A percentile compares a stretch with the other conserved stretches of the same genome.
Conservation (phyloP, 2,797 vertebrate species). For the Eospalax fontanierii region DNA sequence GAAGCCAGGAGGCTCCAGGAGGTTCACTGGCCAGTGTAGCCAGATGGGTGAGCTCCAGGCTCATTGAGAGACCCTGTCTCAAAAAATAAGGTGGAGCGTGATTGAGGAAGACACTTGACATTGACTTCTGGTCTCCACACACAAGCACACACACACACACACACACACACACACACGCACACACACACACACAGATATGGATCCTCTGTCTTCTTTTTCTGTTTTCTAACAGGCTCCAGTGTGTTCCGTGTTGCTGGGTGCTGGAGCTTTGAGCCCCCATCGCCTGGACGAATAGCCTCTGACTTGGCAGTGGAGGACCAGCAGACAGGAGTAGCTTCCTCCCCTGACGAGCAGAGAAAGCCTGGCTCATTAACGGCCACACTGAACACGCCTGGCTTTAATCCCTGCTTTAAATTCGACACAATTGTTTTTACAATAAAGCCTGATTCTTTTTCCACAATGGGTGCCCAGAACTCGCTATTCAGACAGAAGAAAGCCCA, state of each 20-base stretch:
- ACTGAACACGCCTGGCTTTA: conserved; percentile 75
- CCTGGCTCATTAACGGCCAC: conserved; percentile 54
- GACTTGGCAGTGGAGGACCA: not conserved
- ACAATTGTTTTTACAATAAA: conserved; percentile 81
- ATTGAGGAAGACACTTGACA: not conserved
- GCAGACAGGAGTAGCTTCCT: conserved; percentile 56
- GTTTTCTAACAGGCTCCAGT: not conserved
- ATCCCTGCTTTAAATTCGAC: conserved; percentile 76
- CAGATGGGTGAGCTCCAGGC: not conserved
- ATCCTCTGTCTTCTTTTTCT: not conserved
- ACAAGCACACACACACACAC: too few species aligned
- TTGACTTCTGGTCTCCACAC: not conserved
- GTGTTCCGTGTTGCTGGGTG: not conserved
- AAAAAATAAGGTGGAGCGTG: not conserved
- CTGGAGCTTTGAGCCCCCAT: not conserved
- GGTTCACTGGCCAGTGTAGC: not conserved
- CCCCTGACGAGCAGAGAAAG: not conserved
- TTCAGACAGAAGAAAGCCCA: conserved; percentile 72
- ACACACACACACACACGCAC: too few species aligned
- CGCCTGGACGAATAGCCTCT: not conserved
- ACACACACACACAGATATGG: not conserved
- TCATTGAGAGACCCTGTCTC: not conserved
- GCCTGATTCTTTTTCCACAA: conserved; percentile 72
- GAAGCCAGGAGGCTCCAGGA: not conserved
- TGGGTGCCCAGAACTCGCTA: conserved; percentile 70